Evolutionary conservation across 2,113 vertebrate genomes (phyloP).

Genomic region (Chamaea fasciata): DNA sequence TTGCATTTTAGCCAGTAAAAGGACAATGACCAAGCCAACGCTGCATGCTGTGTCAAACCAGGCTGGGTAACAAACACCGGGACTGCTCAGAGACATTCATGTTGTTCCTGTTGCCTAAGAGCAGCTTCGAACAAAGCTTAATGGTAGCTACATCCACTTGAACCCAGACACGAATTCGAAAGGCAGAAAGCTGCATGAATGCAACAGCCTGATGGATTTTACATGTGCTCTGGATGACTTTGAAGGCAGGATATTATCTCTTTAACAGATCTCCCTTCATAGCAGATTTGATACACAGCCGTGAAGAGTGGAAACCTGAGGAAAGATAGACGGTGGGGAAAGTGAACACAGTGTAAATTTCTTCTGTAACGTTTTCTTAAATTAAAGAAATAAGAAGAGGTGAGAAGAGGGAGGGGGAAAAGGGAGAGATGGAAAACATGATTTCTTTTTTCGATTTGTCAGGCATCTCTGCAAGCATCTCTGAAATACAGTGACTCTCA

Average conservation of each 20-base stretch:
- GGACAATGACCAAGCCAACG: background rate
- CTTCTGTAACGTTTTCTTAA: background rate
- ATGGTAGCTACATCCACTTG: background rate
- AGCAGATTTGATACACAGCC: constrained; percentile 86
- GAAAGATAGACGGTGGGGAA: background rate
- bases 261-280: constrained; percentile 77
- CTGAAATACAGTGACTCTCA: background rate
- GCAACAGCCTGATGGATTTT: background rate
- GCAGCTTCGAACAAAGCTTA: background rate
- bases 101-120: background rate
- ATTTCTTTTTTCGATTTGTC: background rate
- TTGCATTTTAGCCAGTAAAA: background rate
- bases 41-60: background rate
- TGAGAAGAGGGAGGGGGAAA: background rate
- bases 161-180: background rate
- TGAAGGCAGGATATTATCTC: constrained; percentile 86
- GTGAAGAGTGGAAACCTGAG: constrained; percentile 84
- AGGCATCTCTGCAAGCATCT: background rate
- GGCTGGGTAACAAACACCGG: background rate
- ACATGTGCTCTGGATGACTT: constrained; percentile 83
- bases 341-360: fast-evolving
- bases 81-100: background rate
- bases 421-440: background rate
- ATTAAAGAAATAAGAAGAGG: background rate
- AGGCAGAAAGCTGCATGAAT: background rate